phyloP scores from a whole-genome alignment of 2,797 vertebrate species.

The Atherinosoma microstoma region DNA sequence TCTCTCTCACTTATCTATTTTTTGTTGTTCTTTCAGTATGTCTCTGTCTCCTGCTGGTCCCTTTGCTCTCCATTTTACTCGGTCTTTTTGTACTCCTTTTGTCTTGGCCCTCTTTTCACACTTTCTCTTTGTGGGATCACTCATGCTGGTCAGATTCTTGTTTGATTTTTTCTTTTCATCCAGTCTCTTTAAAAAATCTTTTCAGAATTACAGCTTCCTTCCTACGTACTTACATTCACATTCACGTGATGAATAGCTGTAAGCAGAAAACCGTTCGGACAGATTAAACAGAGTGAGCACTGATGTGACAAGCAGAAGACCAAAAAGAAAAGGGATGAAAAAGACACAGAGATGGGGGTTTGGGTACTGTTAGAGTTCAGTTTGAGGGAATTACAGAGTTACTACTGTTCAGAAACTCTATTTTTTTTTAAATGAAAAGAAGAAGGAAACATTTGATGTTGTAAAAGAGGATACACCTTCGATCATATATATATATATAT shows the following conservation, averaged over 20 bases:
- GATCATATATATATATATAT: not conserved
- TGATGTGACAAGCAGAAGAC: slow-evolving; percentile 8
- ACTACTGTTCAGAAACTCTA: not conserved
- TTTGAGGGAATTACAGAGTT: slow-evolving; percentile 3
- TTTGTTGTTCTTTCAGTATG: slow-evolving; percentile 18
- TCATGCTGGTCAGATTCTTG: slow-evolving; percentile 21
- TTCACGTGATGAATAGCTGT: not conserved
- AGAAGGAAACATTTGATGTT: not conserved
- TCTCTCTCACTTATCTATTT: not conserved
- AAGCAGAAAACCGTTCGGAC: slow-evolving; percentile 2
- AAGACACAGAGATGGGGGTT: not conserved
- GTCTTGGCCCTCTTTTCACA: slow-evolving; percentile 4
- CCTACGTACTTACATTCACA: not conserved
- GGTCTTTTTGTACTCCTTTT: slow-evolving; percentile 13
- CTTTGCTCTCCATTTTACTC: not conserved
- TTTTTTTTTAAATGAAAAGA: too few species aligned
- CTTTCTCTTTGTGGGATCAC: slow-evolving; percentile 20
- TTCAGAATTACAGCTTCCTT: not conserved
- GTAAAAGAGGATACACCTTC: slow-evolving; percentile 1
- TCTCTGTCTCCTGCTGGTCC: slow-evolving; percentile 16
- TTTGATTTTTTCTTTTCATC: slow-evolving; percentile 10
- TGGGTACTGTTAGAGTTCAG: not conserved
- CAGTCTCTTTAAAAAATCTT: not conserved
- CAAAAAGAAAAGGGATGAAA: not conserved
- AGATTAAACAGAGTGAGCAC: not conserved